Evolutionary conservation across 2,888 invertebrate species (phyloP).

Genomic region (Metacarcinus magister): DNA sequence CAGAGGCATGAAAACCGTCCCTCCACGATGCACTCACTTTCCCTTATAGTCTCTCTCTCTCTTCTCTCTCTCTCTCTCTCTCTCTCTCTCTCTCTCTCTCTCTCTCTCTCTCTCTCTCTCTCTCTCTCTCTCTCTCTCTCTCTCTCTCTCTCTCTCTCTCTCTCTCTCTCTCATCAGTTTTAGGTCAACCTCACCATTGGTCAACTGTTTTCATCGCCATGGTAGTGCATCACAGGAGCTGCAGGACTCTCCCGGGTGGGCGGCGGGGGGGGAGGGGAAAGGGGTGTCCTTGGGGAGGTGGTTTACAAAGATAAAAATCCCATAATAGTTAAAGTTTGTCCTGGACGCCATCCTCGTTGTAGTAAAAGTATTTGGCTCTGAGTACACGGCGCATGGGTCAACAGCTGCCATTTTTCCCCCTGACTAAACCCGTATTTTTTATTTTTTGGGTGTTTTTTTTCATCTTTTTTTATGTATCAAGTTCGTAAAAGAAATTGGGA

Average conservation of each 20-base stretch:
- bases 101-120: not conserved
- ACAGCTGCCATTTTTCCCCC: not conserved
- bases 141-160: not conserved
- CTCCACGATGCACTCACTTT: not conserved
- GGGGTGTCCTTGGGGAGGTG: not conserved
- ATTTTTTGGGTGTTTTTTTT: not conserved
- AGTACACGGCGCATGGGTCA: not conserved
- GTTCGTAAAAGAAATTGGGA: not conserved
- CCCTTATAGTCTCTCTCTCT: not conserved
- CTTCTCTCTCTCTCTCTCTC: not conserved
- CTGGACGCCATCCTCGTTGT: not conserved
- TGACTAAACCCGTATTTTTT: not conserved
- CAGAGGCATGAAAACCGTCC: not conserved
- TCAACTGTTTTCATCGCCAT: not conserved
- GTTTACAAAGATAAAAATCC: not conserved
- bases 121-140: not conserved
- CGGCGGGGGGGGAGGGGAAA: not conserved
- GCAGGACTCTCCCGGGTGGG: not conserved
- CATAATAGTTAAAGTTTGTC: conserved; percentile 26
- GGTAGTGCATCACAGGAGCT: not conserved
- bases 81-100: not conserved
- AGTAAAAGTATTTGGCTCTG: not conserved
- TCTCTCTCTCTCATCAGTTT: not conserved
- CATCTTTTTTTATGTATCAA: not conserved
- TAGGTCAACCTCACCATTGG: not conserved